These are phyloP conservation scores for Noctilio leporinus DNA, from an alignment of 2,113 vertebrate species.

Conservation along the genomic window DNA sequence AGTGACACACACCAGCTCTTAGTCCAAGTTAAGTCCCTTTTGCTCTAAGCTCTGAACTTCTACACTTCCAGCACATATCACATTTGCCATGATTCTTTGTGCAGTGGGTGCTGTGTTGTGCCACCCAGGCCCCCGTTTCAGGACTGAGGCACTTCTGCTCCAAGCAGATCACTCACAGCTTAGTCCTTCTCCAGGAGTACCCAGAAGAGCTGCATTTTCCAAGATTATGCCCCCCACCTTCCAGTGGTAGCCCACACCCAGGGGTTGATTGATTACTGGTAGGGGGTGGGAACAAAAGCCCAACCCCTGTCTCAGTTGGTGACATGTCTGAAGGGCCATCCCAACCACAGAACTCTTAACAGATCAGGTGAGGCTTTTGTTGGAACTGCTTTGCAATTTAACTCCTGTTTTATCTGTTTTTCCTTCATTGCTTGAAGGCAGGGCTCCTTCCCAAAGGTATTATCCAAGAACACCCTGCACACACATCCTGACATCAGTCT, in stretches of 20 bases:
- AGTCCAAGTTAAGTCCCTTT: not conserved
- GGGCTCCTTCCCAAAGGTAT: not conserved
- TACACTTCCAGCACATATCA: rapidly evolving
- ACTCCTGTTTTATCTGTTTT: not conserved
- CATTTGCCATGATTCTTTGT: rapidly evolving
- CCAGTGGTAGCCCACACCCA: not conserved
- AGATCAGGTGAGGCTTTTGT: not conserved
- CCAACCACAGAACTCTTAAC: rapidly evolving
- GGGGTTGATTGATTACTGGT: too few species aligned
- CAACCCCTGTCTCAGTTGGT: rapidly evolving
- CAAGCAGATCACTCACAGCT: not conserved
- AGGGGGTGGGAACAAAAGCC: not conserved
- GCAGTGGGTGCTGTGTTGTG: not conserved
- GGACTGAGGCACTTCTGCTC: not conserved
- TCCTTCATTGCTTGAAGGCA: not conserved
- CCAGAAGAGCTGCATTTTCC: not conserved
- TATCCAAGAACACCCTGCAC: not conserved
- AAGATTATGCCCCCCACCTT: not conserved
- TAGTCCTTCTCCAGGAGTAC: not conserved
- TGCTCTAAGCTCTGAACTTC: not conserved
- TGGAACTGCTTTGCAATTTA: not conserved
- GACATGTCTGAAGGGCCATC: not conserved
- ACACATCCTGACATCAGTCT: not conserved
- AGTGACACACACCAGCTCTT: not conserved
- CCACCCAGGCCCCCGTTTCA: rapidly evolving